phyloP scores from a whole-genome alignment of 2,888 invertebrate genomes.

The Scaptomyza tumidula region DNA sequence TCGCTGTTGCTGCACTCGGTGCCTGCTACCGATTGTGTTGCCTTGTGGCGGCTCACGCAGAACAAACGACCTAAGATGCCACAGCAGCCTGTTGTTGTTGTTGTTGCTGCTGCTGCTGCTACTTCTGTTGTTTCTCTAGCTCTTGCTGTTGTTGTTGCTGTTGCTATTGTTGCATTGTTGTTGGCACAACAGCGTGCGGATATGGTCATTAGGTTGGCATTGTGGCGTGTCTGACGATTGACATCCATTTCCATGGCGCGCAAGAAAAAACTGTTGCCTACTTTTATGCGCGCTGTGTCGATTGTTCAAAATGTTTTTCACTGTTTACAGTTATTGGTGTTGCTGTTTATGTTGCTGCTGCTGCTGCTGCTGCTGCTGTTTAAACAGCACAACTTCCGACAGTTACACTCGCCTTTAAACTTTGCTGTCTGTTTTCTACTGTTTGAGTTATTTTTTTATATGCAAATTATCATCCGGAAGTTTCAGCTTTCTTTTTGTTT shows the following conservation, averaged over 20 bases:
- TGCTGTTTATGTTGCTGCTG: conserved; percentile 13
- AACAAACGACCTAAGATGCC: conserved; percentile 78
- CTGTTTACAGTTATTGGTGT: conserved; percentile 39
- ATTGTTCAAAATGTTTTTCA: conserved; percentile 38
- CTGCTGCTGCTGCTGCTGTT: conserved; percentile 28
- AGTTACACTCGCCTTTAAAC: conserved; percentile 28
- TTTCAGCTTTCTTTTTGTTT: conserved; percentile 29
- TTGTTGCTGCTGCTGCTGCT: conserved; percentile 51
- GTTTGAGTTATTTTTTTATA: conserved; percentile 17
- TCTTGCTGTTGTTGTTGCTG: conserved; percentile 40
- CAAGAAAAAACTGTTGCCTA: conserved; percentile 67
- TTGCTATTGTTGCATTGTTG: conserved; percentile 53
- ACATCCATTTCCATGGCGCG: conserved; percentile 83
- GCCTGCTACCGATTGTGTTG: conserved; percentile 74
- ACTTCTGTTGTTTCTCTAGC: conserved; percentile 45
- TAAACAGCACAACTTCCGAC: conserved; percentile 45
- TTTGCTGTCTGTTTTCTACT: conserved; percentile 10
- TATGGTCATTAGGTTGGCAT: conserved; percentile 82
- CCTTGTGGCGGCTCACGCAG: conserved; percentile 75
- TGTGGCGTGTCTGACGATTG: conserved; percentile 80
- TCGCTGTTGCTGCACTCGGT: conserved; percentile 59
- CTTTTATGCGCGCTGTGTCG: conserved; percentile 51
- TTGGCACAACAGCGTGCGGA: conserved; percentile 80
- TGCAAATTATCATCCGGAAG: conserved; percentile 61
- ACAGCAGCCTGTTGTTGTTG: conserved; percentile 72